Evolutionary conservation across 2,113 vertebrate species (phyloP).

Genomic region (Barnardius zonarius): DNA sequence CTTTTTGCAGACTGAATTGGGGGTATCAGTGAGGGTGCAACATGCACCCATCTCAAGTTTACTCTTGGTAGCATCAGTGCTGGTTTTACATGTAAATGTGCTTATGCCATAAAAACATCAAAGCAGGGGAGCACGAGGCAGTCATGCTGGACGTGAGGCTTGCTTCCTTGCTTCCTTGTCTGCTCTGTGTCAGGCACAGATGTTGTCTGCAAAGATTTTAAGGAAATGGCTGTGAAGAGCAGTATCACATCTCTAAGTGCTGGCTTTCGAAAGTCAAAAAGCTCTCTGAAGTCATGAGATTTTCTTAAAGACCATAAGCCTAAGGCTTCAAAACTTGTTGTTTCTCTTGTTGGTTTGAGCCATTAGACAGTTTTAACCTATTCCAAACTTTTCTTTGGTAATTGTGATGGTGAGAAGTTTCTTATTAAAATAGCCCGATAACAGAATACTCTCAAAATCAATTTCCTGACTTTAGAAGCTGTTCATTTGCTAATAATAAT

Average conservation of each 20-base stretch:
- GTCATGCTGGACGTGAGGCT: neutral
- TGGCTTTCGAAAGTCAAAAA: neutral
- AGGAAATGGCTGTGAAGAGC: neutral
- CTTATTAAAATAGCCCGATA: neutral
- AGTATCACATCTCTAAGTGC: neutral
- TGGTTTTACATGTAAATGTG: neutral
- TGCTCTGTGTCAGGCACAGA: neutral
- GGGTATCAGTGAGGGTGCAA: neutral
- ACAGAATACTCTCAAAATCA: neutral
- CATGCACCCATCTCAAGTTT: neutral
- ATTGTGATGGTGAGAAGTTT: neutral
- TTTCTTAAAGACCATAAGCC: neutral
- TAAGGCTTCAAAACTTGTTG: neutral
- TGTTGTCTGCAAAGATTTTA: neutral
- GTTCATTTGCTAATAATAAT: neutral
- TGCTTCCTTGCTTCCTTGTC: neutral
- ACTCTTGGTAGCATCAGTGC: neutral
- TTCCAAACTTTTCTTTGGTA: neutral
- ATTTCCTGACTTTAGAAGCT: neutral
- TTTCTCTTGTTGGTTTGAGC: neutral
- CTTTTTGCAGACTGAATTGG: neutral
- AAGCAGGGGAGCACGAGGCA: neutral
- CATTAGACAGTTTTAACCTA: neutral
- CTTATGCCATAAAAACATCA: neutral
- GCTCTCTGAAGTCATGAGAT: neutral